These are phyloP conservation scores for Prolemur simus DNA, from an alignment of 2,113 vertebrate species.

Conservation along the genomic window DNA sequence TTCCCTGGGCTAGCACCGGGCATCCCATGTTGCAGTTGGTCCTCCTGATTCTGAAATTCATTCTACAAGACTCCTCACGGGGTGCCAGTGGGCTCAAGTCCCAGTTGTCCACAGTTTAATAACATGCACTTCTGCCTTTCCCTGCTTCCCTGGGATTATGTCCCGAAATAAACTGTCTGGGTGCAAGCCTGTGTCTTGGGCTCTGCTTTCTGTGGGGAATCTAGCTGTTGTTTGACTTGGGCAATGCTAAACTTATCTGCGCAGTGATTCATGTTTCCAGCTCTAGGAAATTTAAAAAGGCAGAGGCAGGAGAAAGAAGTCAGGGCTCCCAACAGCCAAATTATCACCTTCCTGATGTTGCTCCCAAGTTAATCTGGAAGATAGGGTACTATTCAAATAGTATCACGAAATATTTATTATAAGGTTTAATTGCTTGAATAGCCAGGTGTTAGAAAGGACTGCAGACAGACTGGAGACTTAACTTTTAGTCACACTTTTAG, in stretches of 20 bases:
- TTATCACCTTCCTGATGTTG: slow-evolving; percentile 9
- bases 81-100: not conserved
- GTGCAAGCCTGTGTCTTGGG: not conserved
- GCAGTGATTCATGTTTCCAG: not conserved
- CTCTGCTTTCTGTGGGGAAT: not conserved
- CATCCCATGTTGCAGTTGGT: not conserved
- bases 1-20: not conserved
- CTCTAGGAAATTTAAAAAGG: not conserved
- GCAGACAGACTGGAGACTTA: not conserved
- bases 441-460: not conserved
- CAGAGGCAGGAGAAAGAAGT: slow-evolving; percentile 30
- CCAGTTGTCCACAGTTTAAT: not conserved
- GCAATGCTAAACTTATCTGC: not conserved
- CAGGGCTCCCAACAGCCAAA: not conserved
- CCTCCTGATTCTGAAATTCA: not conserved
- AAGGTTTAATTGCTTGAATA: slow-evolving; percentile 6
- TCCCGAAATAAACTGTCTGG: not conserved
- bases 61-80: not conserved
- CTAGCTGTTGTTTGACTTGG: not conserved
- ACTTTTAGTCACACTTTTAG: not conserved
- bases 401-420: not conserved
- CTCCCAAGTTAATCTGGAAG: slow-evolving; percentile 6
- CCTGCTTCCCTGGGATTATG: not conserved
- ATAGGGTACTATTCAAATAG: not conserved
- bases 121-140: not conserved